Conservation (phyloP, 2,797 vertebrate genomes). For the Rachycentron canadum region DNA sequence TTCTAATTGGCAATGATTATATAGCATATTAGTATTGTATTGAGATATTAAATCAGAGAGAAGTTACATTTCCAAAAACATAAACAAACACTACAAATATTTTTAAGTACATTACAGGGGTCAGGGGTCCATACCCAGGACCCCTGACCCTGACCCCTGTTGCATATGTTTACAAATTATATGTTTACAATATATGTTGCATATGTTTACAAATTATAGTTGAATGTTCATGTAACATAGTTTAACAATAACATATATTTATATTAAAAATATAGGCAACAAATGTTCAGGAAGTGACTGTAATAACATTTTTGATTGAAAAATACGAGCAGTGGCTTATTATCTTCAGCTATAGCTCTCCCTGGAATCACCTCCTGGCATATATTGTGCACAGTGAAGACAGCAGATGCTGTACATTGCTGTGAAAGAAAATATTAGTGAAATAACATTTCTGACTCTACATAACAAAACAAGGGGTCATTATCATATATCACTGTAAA, state of each 20-base stretch:
- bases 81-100: background rate
- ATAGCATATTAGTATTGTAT: too few species aligned
- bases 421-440: slow-evolving; percentile 11
- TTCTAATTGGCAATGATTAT: too few species aligned
- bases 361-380: background rate
- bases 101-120: too few species aligned
- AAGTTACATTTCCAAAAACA: too few species aligned
- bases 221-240: too few species aligned
- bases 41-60: too few species aligned
- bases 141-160: too few species aligned
- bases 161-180: too few species aligned
- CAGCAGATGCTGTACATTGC: slow-evolving; percentile 21
- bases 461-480: slow-evolving; percentile 14
- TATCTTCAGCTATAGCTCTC: background rate
- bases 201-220: too few species aligned
- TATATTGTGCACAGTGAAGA: background rate
- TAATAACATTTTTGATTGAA: background rate
- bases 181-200: background rate
- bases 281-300: background rate
- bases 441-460: slow-evolving; percentile 28
- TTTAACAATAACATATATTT: background rate
- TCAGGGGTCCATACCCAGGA: too few species aligned
- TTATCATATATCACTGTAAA: slow-evolving; percentile 56
- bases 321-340: background rate
- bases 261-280: background rate